Base-by-base conservation (phyloP, 2,113 vertebrate species). In the Ranitomeya variabilis region DNA sequence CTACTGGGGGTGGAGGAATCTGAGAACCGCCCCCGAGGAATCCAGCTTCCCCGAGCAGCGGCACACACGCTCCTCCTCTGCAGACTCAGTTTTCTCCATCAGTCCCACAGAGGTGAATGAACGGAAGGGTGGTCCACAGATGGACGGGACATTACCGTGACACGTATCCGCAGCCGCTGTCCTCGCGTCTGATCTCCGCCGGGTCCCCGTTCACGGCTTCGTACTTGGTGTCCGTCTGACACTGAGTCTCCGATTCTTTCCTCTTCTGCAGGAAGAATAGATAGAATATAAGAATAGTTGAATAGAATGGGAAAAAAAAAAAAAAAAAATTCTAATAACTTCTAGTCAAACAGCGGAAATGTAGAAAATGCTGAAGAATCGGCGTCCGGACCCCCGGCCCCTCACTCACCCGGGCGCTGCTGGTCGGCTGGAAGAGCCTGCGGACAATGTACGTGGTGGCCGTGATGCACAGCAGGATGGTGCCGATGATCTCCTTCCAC, bases 401-500 rank as follows among this genome's bases (percentile, higher is more conserved):
- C 37, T 45, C 0, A 85, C 92, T 95, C 93, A 96, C 98, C 94
- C 96, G 95, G 92, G n/a, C 92, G 92, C 19, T 93, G 92, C 92
- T 93, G 7, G 96, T 93, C 0, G 97, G 97, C 85, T 97, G 98
- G 94, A 99, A 99, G 90, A 99, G 97, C 91, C 96, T 97, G 94
- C 97, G 97, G 15, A 99, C 98, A 0, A 99, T 95, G 54, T 97
- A 98, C 10, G 98, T 99, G 55, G 98, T 99, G 81, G 98, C 94
- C 8, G 95, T 91, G 9, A 99, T 99, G 90, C 98, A 99, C 85
- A 99, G 97, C n/a, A 99, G 1, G 80, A 99, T 99, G 66, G 98
- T 99, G 66, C 96, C 95, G 45, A 96, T 92, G 67, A 99, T 99
- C 91, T 99, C 98, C n/a, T 99, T 99, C 98, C 98, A 99, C 98